A percentile compares a stretch with the other conserved stretches of the same genome.
phyloP scores from a whole-genome alignment of 2,113 vertebrate species.

The Oncorhynchus kisutch region DNA sequence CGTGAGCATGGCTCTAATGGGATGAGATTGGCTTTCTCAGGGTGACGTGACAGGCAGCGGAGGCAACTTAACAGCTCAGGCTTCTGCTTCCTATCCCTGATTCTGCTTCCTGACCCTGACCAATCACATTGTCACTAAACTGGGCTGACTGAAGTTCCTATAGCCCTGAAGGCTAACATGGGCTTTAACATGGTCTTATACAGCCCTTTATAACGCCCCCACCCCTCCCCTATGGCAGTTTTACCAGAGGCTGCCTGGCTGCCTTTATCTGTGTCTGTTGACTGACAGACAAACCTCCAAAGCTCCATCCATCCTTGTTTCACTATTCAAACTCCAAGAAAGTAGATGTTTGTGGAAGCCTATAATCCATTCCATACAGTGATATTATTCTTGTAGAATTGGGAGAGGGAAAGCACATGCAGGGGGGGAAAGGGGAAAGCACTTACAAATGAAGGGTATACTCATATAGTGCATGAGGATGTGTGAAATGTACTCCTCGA shows the following conservation, averaged over 20 bases:
- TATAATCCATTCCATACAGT: no score
- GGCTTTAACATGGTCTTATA: neutral
- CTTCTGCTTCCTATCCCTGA: neutral
- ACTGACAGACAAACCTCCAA: neutral
- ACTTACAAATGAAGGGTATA: no score
- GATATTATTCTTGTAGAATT: no score
- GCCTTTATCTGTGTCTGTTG: no score
- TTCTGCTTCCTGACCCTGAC: neutral
- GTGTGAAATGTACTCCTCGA: no score
- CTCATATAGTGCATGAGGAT: no score
- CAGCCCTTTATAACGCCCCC: neutral
- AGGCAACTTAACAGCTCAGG: neutral
- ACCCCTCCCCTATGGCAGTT: neutral
- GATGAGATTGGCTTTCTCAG: constrained; percentile 21
- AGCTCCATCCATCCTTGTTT: neutral
- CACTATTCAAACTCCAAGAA: no score
- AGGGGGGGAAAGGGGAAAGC: no score
- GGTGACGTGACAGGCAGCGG: neutral
- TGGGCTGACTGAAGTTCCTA: neutral
- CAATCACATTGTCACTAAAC: neutral
- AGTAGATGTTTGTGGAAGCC: no score
- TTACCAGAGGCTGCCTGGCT: neutral
- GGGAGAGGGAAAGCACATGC: no score
- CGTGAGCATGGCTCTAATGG: constrained; percentile 11
- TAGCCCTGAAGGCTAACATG: neutral